phyloP scores from a whole-genome alignment of 2,888 invertebrate genomes.

The Leucoma salicis region DNA sequence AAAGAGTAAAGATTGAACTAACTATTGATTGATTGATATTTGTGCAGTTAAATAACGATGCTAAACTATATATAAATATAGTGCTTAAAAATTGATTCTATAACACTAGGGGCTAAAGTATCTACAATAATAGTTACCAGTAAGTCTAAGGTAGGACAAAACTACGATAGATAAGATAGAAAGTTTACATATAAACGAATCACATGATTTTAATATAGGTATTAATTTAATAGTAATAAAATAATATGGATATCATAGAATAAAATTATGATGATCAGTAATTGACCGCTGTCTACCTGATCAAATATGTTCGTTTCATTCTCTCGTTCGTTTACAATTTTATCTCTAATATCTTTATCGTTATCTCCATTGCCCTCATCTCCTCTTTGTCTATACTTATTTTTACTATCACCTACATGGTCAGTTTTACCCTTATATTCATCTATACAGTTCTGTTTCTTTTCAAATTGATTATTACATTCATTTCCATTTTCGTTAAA shows the following conservation, averaged over 20 bases:
- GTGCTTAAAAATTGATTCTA: conserved; percentile 18
- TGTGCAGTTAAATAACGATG: conserved; percentile 32
- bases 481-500: conserved; percentile 22
- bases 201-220: conserved; percentile 21
- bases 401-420: conserved; percentile 19
- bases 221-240: conserved; percentile 48
- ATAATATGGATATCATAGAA: conserved; percentile 53
- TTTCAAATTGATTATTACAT: conserved; percentile 8
- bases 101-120: conserved; percentile 26
- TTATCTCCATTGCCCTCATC: conserved; percentile 30
- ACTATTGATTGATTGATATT: no score
- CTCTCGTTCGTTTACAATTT: conserved; percentile 54
- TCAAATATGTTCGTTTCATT: conserved; percentile 42
- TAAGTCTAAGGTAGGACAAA: conserved; percentile 13
- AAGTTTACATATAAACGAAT: conserved; percentile 19
- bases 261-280: conserved; percentile 61
- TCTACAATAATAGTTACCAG: conserved; percentile 14
- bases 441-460: conserved; percentile 5
- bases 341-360: conserved; percentile 45
- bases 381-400: conserved; percentile 18
- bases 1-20: no score
- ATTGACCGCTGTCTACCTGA: conserved; percentile 60
- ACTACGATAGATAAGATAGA: conserved; percentile 26
- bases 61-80: conserved; percentile 19
- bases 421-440: conserved; percentile 10